Percentiles rank a stretch among this genome's conserved stretches.
phyloP scores from a whole-genome alignment of 2,888 invertebrate genomes.

The Caenorhabditis sp. region DNA sequence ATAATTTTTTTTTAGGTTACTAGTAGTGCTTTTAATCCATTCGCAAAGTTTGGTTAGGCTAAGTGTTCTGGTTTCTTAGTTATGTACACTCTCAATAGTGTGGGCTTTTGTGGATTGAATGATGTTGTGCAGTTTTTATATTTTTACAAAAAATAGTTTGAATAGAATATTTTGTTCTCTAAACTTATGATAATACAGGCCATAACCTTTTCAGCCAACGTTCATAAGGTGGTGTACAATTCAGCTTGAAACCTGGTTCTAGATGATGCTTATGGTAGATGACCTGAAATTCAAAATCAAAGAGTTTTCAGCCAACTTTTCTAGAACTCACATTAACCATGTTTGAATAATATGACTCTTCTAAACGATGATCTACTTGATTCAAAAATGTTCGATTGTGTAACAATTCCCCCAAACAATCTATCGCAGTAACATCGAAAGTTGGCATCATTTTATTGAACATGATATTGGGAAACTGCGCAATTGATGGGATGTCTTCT shows the following conservation, averaged over 20 bases:
- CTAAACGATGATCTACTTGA: constrained; percentile 27
- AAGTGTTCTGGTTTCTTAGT: too few species aligned
- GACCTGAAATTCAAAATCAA: constrained; percentile 29
- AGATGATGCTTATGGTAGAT: constrained; percentile 27
- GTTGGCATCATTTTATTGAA: constrained; percentile 46
- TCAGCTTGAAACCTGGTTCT: constrained; percentile 13
- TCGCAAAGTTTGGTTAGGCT: too few species aligned
- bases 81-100: too few species aligned
- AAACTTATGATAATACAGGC: background rate
- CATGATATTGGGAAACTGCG: constrained; percentile 34
- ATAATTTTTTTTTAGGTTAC: too few species aligned
- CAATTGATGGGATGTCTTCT: constrained; percentile 31
- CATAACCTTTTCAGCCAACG: constrained; percentile 13
- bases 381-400: constrained; percentile 42
- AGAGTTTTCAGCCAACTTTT: too few species aligned
- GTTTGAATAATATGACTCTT: constrained; percentile 40
- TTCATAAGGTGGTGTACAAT: constrained; percentile 26
- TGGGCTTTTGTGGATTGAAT: too few species aligned
- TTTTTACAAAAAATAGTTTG: too few species aligned
- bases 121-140: too few species aligned
- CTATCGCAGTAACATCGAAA: constrained; percentile 46
- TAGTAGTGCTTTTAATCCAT: too few species aligned
- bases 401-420: constrained; percentile 49
- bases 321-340: constrained; percentile 42
- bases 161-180: too few species aligned